These are phyloP conservation scores for Nomada ferruginata DNA, from an alignment of 2,888 invertebrate species.

Conservation along the genomic window DNA sequence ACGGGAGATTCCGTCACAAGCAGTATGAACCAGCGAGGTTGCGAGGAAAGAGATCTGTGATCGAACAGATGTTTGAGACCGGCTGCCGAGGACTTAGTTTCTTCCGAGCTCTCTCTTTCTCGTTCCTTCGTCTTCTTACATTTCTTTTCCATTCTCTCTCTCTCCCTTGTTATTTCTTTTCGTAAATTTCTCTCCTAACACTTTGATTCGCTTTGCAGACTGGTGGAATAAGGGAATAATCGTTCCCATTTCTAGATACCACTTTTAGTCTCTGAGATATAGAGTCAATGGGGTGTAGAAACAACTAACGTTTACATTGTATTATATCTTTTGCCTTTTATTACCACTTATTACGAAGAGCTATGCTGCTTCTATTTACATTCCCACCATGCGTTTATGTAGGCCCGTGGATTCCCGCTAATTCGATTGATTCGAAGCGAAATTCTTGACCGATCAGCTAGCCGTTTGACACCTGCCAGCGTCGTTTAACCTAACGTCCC, in stretches of 20 bases:
- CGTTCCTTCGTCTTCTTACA: conserved; percentile 39
- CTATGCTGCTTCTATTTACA: background rate
- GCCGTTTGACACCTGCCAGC: conserved; percentile 73
- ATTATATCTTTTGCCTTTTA: too few relatives aligned
- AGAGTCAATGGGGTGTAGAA: too few relatives aligned
- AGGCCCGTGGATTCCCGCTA: conserved; percentile 19
- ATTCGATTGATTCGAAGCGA: conserved; percentile 44
- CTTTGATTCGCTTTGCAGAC: background rate
- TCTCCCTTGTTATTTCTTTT: conserved; percentile 2
- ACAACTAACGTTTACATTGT: too few relatives aligned
- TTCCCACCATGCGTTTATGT: background rate
- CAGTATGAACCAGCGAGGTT: conserved; percentile 61
- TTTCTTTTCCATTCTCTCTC: conserved; percentile 7
- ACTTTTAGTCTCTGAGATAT: background rate
- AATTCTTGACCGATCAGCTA: conserved; percentile 64
- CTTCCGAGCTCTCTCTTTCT: conserved; percentile 61
- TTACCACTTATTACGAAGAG: too few relatives aligned
- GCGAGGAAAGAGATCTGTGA: conserved; percentile 70
- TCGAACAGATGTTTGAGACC: conserved; percentile 77
- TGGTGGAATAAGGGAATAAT: background rate
- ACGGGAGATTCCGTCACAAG: conserved; percentile 51
- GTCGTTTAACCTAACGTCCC: conserved; percentile 69
- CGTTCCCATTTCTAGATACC: background rate
- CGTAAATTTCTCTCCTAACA: conserved; percentile 17
- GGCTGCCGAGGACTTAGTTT: conserved; percentile 76